These are phyloP conservation scores for Erpetoichthys calabaricus DNA, from an alignment of 2,797 vertebrate genomes.

Conservation along the genomic window DNA sequence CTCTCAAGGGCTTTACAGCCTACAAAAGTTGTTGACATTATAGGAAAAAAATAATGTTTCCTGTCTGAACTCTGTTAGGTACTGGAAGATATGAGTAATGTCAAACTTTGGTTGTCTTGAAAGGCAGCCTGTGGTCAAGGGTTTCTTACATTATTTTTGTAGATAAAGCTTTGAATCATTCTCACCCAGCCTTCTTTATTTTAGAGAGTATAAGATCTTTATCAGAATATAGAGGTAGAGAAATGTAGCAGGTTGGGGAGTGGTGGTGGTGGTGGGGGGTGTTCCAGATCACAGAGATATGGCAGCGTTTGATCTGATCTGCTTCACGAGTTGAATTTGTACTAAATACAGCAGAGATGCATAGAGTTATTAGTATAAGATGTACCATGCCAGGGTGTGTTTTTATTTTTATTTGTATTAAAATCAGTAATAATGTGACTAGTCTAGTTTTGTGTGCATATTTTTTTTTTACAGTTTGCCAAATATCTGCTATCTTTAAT, in stretches of 20 bases:
- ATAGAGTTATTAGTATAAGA: too few species aligned
- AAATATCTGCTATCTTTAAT: too few species aligned
- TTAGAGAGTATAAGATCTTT: constrained; percentile 38
- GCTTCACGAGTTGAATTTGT: constrained; percentile 26
- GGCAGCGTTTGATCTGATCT: constrained; percentile 21
- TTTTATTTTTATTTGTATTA: too few species aligned
- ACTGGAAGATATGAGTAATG: constrained; percentile 82
- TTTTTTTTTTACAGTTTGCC: too few species aligned
- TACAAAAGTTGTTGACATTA: constrained; percentile 54
- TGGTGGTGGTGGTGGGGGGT: constrained; percentile 22
- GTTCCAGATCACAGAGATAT: constrained; percentile 28
- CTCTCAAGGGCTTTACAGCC: too few species aligned
- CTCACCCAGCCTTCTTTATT: constrained; percentile 27
- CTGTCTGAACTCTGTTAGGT: constrained; percentile 77
- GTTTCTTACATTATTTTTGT: constrained; percentile 49
- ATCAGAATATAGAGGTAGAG: constrained; percentile 29
- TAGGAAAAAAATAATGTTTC: constrained; percentile 63
- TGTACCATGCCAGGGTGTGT: too few species aligned
- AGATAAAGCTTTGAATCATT: constrained; percentile 50
- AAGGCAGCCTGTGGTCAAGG: constrained; percentile 62
- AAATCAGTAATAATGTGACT: too few species aligned
- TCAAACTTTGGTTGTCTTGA: constrained; percentile 50
- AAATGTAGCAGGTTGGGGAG: constrained; percentile 1
- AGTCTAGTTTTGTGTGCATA: too few species aligned
- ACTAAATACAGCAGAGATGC: constrained; percentile 26